These are phyloP conservation scores for Premnoplex brunnescens DNA, from an alignment of 2,797 vertebrate genomes.

Conservation along the genomic window DNA sequence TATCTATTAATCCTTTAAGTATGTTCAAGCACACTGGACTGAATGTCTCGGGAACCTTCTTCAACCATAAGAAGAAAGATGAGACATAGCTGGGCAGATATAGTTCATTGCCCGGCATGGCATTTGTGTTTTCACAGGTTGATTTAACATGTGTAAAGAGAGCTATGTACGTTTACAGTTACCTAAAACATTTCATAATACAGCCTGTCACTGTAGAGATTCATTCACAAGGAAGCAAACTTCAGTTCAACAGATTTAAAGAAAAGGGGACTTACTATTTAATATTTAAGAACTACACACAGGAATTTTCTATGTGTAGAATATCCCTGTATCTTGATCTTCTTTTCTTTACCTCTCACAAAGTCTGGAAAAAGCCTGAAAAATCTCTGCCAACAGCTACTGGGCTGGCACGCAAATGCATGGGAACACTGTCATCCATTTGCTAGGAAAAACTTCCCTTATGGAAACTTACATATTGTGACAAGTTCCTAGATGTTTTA, in stretches of 20 bases:
- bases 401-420: neutral
- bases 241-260: neutral
- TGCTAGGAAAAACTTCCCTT: neutral
- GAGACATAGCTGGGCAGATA: neutral
- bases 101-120: neutral
- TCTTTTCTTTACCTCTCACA: neutral
- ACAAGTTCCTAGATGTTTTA: neutral
- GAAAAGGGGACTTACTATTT: neutral
- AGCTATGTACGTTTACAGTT: neutral
- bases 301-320: neutral
- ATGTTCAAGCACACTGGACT: neutral
- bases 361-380: neutral
- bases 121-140: neutral
- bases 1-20: conserved; percentile 13
- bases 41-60: neutral
- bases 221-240: neutral
- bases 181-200: neutral
- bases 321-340: neutral
- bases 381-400: neutral
- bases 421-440: neutral
- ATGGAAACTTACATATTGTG: neutral
- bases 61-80: neutral
- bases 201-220: neutral
- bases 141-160: neutral
- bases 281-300: neutral